Evolutionary conservation across 1,140 invertebrate genomes (phyloP), one percentile per base, ranked within the genome.

Genomic region (Scaptomyza hsui): DNA sequence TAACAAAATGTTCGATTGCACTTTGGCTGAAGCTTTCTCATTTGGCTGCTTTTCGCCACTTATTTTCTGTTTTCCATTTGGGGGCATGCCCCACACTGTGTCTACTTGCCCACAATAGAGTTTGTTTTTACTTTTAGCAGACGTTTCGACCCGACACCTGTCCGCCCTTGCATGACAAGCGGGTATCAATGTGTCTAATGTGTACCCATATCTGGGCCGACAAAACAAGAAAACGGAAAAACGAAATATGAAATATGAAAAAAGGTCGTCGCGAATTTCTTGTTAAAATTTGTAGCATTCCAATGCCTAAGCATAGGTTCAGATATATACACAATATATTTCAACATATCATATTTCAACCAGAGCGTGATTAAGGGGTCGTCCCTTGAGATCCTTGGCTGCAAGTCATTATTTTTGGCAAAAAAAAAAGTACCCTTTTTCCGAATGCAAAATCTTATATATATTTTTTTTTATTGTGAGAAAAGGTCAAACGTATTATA

Each of bases 1-100:
- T 75, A 83, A 86, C 64, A 77, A 85, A 86, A 85, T 81, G 73
- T 86, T 85, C 70, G 70, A 85, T 81, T 85, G 81, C 81, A 85
- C 82, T 85, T 80, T 85, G 85, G 61, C 77, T 80, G 65, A 61
- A 52, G 37, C 55, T 62, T 65, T 65, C 39, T 52, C 12, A 37
- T 51, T 71, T 63, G 5, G 60, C 45, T 72, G 18, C 49, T 47
- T 60, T 67, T 41, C 42, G 61, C 35, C 19, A 26, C 42, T 29
- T 62, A n/a, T 52, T 32, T 48, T 32, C 6, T 21, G 18, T 32
- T 51, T n/a, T 2, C n/a, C 35, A 37, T 13, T 19, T 55, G 42
- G 18, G n/a, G 48, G 15, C 26, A 61, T 69, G 39, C 56, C 39
- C 13, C 24, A 32, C 24, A 32, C 35, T 13, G 19, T 51, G 21